These are phyloP conservation scores for Dipodomys ordii DNA, from an alignment of 2,113 vertebrate species.

Conservation along the genomic window DNA sequence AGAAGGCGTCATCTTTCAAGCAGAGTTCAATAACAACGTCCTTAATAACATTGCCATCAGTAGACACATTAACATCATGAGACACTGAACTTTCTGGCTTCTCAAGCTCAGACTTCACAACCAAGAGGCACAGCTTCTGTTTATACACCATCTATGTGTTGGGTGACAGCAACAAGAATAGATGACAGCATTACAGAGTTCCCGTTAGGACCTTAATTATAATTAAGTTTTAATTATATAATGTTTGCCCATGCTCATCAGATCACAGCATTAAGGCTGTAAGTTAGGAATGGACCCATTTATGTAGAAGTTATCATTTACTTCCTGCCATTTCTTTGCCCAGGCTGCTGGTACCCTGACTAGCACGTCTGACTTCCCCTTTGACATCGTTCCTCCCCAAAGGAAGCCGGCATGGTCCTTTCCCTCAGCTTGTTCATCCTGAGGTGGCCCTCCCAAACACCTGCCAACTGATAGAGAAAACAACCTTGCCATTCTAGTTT, in stretches of 20 bases:
- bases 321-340: neutral
- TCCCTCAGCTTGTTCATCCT: neutral
- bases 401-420: neutral
- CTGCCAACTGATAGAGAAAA: neutral
- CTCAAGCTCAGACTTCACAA: neutral
- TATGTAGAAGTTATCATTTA: neutral
- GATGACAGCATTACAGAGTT: neutral
- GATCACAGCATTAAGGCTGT: neutral
- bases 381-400: neutral
- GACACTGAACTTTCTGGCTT: no score
- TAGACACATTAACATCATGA: no score
- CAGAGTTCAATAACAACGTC: no score
- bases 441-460: neutral
- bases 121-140: neutral
- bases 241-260: no score
- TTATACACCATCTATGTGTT: neutral
- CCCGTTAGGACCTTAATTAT: neutral
- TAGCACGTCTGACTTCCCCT: neutral
- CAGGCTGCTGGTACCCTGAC: neutral
- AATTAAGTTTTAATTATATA: no score
- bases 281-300: neutral
- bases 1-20: neutral
- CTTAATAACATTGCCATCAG: no score
- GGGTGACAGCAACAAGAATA: neutral
- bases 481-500: neutral